Base-by-base conservation (phyloP, 1,140 invertebrate genomes). In the Pseudomyrmex pallidus region DNA sequence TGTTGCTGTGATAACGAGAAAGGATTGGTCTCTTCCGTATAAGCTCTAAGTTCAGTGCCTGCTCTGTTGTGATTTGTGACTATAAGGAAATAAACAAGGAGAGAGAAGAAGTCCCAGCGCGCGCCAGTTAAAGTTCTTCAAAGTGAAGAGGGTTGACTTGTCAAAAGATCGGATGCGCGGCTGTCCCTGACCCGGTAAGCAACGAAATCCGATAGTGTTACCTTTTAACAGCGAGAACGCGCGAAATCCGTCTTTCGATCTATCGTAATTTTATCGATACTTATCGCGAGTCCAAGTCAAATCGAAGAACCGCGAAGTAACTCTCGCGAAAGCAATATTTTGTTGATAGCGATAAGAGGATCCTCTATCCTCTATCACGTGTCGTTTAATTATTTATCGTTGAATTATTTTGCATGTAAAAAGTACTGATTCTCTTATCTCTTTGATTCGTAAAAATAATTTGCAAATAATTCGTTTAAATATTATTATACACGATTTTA, bases 181-280 rank as follows among this genome's bases (percentile, higher is more conserved):
- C 10, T 76, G 72, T 82, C 48, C 87, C 84, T 91, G 84, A 87
- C 59, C 82, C 85, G 90, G 90, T 91, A 91, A 91, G 90, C 70
- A 54, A 74, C 44, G 52, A 35, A 35, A 77, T 46, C 25, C 44
- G 2, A 54, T 48, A 22, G 25, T 74, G 20, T 15, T n/a, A 50
- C 9, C 63, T 10, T 46, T 67, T 66, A 57, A 67, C 44, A 12
- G 13, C 22, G 52, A 46, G 66, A 82, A 25, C 52, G 44, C 56
- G 54, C 77, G 20, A 73, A 15, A 22, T 74, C 15, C 22, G n/a
- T 44, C 2, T 12, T 35, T 5, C 66, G 54, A 80, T 13, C 35
- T 17, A 3, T 67, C 22, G 13, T 12, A 13, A 50, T 7, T 35
- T 67, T 50, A 68, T 57, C 48, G 59, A 78, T 78, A 62, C 44